phyloP scores from a whole-genome alignment of 2,113 vertebrate species.

The Nothocercus nigrocapillus region DNA sequence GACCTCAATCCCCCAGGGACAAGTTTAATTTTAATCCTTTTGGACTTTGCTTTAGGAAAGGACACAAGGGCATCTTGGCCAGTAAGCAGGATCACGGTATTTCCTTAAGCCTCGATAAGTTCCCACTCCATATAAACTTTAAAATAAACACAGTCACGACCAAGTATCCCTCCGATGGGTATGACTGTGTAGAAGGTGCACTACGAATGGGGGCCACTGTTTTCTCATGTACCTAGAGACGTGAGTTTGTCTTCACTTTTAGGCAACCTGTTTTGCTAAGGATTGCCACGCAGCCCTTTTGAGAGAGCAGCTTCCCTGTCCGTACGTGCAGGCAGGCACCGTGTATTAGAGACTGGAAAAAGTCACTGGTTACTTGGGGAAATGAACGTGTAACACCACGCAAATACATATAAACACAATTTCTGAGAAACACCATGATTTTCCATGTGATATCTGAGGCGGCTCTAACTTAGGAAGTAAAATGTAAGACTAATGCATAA shows the following conservation, averaged over 20 bases:
- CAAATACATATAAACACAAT: neutral
- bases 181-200: neutral
- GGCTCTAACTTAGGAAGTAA: neutral
- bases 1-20: conserved; percentile 67
- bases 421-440: neutral
- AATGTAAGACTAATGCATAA: neutral
- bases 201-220: neutral
- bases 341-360: neutral
- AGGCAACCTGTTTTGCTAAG: neutral
- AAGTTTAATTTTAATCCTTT: conserved; percentile 84
- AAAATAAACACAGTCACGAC: conserved; percentile 40
- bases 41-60: conserved; percentile 81
- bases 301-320: neutral
- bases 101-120: neutral
- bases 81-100: neutral
- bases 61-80: conserved; percentile 6
- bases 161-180: conserved; percentile 15
- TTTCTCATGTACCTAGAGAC: neutral
- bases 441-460: neutral
- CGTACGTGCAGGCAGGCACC: neutral
- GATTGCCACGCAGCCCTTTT: neutral
- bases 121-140: conserved; percentile 52
- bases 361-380: neutral
- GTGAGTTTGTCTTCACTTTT: neutral
- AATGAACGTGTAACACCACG: neutral